Percentiles rank a stretch among this genome's conserved stretches.
Conservation (phyloP, 2,888 invertebrate genomes). For the Lasioglossum pauxillum region DNA sequence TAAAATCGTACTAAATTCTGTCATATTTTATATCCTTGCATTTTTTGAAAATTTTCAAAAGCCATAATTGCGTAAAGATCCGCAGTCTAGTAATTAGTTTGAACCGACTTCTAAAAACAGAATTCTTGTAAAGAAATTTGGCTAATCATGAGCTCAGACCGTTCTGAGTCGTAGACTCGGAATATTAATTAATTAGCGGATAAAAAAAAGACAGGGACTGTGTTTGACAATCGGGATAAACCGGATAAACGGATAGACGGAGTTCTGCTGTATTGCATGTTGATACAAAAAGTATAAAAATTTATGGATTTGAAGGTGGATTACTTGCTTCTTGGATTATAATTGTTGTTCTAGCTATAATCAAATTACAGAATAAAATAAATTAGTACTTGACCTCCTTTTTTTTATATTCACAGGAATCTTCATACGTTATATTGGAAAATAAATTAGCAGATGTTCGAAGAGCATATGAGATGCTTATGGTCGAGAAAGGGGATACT, state of each 20-base stretch:
- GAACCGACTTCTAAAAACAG: no score
- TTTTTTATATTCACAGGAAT: conserved; percentile 71
- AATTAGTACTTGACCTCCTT: neutral
- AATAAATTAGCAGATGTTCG: conserved; percentile 85
- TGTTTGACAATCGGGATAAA: neutral
- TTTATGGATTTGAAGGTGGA: neutral
- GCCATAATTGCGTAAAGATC: no score
- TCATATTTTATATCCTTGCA: no score
- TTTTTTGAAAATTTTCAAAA: no score
- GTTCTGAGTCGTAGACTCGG: no score
- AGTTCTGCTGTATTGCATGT: conserved; percentile 14
- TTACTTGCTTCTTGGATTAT: neutral
- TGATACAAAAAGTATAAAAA: neutral
- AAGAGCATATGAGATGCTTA: conserved; percentile 86
- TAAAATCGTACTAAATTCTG: no score
- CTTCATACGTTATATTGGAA: conserved; percentile 76
- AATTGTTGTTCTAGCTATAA: neutral
- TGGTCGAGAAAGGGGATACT: conserved; percentile 88
- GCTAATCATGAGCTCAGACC: no score
- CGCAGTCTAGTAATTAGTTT: no score
- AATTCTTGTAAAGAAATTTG: no score
- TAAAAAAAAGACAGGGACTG: no score
- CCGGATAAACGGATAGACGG: no score
- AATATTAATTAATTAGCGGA: no score
- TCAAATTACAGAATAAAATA: neutral